Conservation (phyloP, 2,888 invertebrate species). For the Eupithecia subfuscata region DNA sequence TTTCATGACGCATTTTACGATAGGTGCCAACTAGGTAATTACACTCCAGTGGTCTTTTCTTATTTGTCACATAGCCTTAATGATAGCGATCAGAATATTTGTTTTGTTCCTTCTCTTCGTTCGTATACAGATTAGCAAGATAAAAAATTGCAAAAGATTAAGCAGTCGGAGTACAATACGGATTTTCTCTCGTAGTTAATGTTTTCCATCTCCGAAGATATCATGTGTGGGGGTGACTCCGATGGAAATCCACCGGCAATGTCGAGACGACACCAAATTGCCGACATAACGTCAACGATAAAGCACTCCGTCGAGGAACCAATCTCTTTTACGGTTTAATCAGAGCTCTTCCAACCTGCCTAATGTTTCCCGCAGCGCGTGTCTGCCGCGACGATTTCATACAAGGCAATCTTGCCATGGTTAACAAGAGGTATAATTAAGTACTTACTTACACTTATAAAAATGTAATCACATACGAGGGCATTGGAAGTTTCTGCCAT, state of each 20-base stretch:
- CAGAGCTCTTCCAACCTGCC: slow-evolving; percentile 70
- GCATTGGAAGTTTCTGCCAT: background rate
- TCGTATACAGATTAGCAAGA: too few species aligned
- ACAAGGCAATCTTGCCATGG: slow-evolving; percentile 28
- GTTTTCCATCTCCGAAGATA: slow-evolving; percentile 48
- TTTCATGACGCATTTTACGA: background rate
- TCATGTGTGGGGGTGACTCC: slow-evolving; percentile 44
- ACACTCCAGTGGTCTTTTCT: background rate
- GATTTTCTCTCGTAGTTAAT: slow-evolving; percentile 32
- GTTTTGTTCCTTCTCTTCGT: background rate
- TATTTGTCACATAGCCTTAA: background rate
- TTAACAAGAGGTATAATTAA: background rate
- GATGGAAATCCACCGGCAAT: slow-evolving; percentile 47
- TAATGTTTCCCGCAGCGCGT: slow-evolving; percentile 57
- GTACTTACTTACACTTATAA: background rate
- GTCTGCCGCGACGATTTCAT: slow-evolving; percentile 58
- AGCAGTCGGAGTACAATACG: slow-evolving; percentile 10
- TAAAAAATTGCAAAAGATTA: slow-evolving; percentile 17
- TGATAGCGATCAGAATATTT: background rate
- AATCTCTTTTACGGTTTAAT: slow-evolving; percentile 82
- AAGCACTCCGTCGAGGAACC: slow-evolving; percentile 76
- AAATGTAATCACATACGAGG: background rate
- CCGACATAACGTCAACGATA: slow-evolving; percentile 77
- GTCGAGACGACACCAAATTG: slow-evolving; percentile 67
- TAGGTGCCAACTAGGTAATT: background rate